These are phyloP conservation scores for Thunnus thynnus DNA, from an alignment of 2,113 vertebrate genomes.

Conservation along the genomic window DNA sequence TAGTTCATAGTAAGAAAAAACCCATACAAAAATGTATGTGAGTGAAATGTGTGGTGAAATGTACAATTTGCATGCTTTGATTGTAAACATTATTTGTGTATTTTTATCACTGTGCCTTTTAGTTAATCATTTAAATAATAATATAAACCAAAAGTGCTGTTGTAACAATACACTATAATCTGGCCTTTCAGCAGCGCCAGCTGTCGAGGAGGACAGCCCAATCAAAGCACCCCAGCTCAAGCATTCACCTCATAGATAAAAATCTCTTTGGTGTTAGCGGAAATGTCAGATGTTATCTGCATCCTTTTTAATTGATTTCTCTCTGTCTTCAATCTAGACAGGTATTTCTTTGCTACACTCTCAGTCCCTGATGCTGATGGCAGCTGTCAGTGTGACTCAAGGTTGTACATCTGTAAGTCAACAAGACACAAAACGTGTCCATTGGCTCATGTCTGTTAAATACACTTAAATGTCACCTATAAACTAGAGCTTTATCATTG, in stretches of 20 bases:
- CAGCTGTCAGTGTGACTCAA: conserved; percentile 40
- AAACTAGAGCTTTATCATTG: conserved; percentile 9
- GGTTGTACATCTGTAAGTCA: conserved; percentile 29
- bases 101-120: not conserved
- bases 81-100: not conserved
- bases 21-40: not conserved
- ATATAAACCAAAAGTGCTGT: not conserved
- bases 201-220: conserved; percentile 54
- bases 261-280: conserved; percentile 60
- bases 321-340: conserved; percentile 42
- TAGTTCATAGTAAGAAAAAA: no score
- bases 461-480: conserved; percentile 37
- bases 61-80: not conserved
- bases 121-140: not conserved
- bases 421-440: conserved; percentile 25
- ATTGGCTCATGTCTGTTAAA: conserved; percentile 39
- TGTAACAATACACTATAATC: not conserved
- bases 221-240: conserved; percentile 54
- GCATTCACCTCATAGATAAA: conserved; percentile 68
- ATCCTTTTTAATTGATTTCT: conserved; percentile 73
- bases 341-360: conserved; percentile 38
- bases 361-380: conserved; percentile 17
- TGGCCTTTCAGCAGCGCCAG: not conserved
- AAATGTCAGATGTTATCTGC: conserved; percentile 71
- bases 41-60: not conserved